Evolutionary conservation across 2,797 vertebrate genomes (phyloP).

Genomic region (Bovichtus variegatus): DNA sequence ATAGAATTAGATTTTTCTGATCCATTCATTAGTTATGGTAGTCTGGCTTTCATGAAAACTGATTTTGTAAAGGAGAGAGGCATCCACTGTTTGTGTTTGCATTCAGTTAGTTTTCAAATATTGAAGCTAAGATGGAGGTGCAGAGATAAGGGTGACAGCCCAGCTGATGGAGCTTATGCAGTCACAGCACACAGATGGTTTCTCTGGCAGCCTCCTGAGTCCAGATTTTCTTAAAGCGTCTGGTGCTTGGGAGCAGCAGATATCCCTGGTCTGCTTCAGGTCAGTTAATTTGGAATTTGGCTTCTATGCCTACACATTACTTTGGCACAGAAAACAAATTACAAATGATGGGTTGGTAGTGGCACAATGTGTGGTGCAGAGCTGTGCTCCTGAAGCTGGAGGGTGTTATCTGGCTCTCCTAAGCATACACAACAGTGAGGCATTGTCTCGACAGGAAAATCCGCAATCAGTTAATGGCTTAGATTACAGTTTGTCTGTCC

Average conservation of each 20-base stretch:
- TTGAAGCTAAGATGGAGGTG: slow-evolving; percentile 51
- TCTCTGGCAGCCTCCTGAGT: slow-evolving; percentile 67
- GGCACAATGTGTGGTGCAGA: slow-evolving; percentile 55
- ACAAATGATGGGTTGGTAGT: slow-evolving; percentile 55
- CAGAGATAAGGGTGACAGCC: slow-evolving; percentile 65
- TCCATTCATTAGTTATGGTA: neutral
- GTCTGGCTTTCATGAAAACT: slow-evolving; percentile 18
- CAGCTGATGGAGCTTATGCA: slow-evolving; percentile 74
- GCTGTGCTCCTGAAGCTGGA: slow-evolving; percentile 32
- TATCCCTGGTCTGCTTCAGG: slow-evolving; percentile 64
- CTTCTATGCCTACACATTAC: slow-evolving; percentile 53
- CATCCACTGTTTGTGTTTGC: slow-evolving; percentile 34
- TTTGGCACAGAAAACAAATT: slow-evolving; percentile 57
- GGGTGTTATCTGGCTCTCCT: slow-evolving; percentile 37
- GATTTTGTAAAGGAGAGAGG: slow-evolving; percentile 10
- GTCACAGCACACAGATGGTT: slow-evolving; percentile 76
- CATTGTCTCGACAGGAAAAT: slow-evolving; percentile 48
- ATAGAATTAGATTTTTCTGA: neutral
- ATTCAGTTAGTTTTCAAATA: slow-evolving; percentile 50
- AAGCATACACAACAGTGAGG: slow-evolving; percentile 32
- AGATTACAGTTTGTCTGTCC: slow-evolving; percentile 16
- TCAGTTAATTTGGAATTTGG: slow-evolving; percentile 77
- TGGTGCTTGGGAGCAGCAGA: slow-evolving; percentile 65
- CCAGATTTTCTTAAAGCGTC: slow-evolving; percentile 74
- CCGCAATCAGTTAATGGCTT: slow-evolving; percentile 28